phyloP scores from a whole-genome alignment of 1,140 invertebrate genomes.

The Drosophila lini region DNA sequence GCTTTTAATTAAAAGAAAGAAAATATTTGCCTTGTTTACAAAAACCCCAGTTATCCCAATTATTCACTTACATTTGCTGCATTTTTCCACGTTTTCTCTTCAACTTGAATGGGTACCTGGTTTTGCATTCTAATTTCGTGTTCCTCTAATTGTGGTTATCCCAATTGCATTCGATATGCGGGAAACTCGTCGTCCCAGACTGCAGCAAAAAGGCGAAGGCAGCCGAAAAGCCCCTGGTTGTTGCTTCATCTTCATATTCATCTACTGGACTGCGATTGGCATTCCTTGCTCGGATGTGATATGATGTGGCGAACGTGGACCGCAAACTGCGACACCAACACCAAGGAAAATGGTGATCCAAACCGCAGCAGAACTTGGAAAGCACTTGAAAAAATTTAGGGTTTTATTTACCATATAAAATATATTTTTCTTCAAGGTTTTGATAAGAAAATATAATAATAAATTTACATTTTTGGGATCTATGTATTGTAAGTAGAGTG shows the following conservation, averaged over 20 bases:
- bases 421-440: background rate
- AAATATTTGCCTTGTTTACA: background rate
- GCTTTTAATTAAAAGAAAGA: too few species aligned
- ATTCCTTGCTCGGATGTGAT: constrained; percentile 54
- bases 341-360: constrained; percentile 34
- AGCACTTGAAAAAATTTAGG: background rate
- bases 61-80: background rate
- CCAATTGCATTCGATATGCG: constrained; percentile 51
- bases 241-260: constrained; percentile 73
- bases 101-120: constrained; percentile 15
- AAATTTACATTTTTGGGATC: background rate
- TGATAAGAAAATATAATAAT: rapidly evolving
- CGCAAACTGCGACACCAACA: constrained; percentile 54
- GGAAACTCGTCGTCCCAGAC: constrained; percentile 57
- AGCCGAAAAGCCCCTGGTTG: constrained; percentile 13
- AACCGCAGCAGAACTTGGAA: constrained; percentile 41
- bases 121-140: constrained; percentile 55
- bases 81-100: constrained; percentile 1
- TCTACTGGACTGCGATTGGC: constrained; percentile 37
- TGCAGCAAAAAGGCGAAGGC: constrained; percentile 12
- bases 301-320: constrained; percentile 53
- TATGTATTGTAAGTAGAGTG: background rate
- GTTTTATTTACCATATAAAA: background rate
- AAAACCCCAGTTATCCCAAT: background rate
- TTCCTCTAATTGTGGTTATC: constrained; percentile 69